Evolutionary conservation across 2,797 vertebrate genomes (phyloP), one percentile per base, ranked within the genome.

Genomic region (Aviceda cuculoides): DNA sequence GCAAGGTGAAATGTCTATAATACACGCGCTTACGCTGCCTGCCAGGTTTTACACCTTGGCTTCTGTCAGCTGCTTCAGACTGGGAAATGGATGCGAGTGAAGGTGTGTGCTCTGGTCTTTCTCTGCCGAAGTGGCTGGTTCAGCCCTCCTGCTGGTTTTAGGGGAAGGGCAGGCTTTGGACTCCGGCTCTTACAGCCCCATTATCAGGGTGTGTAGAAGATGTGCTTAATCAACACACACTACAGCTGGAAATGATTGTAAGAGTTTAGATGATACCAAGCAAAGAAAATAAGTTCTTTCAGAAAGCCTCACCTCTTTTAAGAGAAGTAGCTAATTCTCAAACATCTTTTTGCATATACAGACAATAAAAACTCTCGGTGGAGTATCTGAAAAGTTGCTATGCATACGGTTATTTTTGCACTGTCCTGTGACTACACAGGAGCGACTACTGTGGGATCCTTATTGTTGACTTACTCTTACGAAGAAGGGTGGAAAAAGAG

Each of bases 151-250:
- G 50, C 46, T 66, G 16, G 3, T 68, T n/a, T n/a, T 56, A 56
- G 28, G 14, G 65, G n/a, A 55, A 56, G 29, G 47, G 13, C n/a
- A n/a, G 2, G 8, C 44, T 87, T 55, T 46, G 24, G 47, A 19
- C 26, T 85, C 15, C 58, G 29, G 1, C 9, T 42, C 18, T 52
- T 28, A n/a, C 0, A 2, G 53, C 22, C 50, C 31, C 29, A 2
- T 2, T 6, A 8, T 49, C 24, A 29, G 31, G 10, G 4, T 53
- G 12, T 24, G 17, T 37, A 44, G 24, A 49, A 47, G 16, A 25
- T 58, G 19, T 50, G 35, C 47, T 88, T 73, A 14, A 58, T 28
- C 62, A 71, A 35, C n/a, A 28, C 15, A 6, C 15, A 15, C 16
- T 63, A 26, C 1, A 56, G 25, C 1, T 79, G 31, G 58, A 75